Evolutionary conservation across 92 coral and sea anemone genomes (phyloP).

Genomic region (Paragorgia papillata): DNA sequence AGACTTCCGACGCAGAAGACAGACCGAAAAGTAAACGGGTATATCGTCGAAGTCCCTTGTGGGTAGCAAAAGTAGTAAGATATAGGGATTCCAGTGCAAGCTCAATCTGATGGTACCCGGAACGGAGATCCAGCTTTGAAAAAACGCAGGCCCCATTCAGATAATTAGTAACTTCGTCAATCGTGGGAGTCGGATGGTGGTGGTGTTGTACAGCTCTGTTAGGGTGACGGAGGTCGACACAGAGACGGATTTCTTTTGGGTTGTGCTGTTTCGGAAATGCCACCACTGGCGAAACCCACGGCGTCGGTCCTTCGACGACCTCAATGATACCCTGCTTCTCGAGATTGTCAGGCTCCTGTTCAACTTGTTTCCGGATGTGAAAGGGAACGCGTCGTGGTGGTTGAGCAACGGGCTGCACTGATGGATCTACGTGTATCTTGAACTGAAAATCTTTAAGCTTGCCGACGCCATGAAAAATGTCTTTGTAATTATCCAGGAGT

Average conservation of each 20-base stretch:
- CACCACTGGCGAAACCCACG: conserved; percentile 27
- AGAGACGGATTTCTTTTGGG: conserved; percentile 30
- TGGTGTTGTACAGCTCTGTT: conserved; percentile 41
- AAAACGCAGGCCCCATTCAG: conserved; percentile 21
- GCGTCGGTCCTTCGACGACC: conserved; percentile 20
- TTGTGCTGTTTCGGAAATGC: conserved; percentile 28
- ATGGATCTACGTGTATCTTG: conserved; percentile 28
- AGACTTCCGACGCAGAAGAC: conserved; percentile 19
- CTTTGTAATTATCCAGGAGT: conserved; percentile 22
- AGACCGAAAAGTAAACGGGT: conserved; percentile 36
- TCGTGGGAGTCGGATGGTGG: conserved; percentile 42
- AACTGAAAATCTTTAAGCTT: conserved; percentile 46
- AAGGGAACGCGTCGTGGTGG: conserved; percentile 47
- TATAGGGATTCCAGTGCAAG: conserved; percentile 4
- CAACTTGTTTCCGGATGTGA: conserved; percentile 36
- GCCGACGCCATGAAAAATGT: conserved; percentile 26
- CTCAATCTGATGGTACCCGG: conserved; percentile 31
- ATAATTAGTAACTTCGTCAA: conserved; percentile 42
- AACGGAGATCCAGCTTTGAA: conserved; percentile 32
- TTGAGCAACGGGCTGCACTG: conserved; percentile 45
- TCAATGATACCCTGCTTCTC: conserved; percentile 30
- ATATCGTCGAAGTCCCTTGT: conserved; percentile 24
- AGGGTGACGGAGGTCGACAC: conserved; percentile 34
- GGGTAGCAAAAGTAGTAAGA: neutral
- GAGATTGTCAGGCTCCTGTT: neutral